Percentiles rank a stretch among this genome's conserved stretches.
These are phyloP conservation scores for Oconnorella tubifera DNA, from an alignment of 2,888 invertebrate genomes.

Conservation along the genomic window DNA sequence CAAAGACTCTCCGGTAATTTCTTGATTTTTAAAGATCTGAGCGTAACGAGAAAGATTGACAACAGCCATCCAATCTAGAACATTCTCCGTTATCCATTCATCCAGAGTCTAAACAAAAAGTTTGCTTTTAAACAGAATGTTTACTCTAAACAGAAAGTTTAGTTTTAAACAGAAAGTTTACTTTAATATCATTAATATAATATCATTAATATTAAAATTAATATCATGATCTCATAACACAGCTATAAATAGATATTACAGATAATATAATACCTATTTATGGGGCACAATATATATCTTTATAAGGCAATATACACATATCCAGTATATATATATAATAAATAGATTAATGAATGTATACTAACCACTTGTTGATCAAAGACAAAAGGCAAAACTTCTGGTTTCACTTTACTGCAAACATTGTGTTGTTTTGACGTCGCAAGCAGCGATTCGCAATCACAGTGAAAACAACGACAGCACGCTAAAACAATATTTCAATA, in stretches of 20 bases:
- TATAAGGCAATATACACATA: conserved; percentile 6
- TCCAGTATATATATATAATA: conserved; percentile 9
- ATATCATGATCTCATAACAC: neutral
- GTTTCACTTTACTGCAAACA: too few relatives aligned
- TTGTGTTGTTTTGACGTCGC: too few relatives aligned
- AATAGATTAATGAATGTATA: neutral
- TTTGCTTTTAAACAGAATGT: too few relatives aligned
- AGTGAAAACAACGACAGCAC: too few relatives aligned
- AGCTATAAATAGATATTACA: conserved; percentile 1
- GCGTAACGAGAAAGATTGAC: conserved; percentile 70
- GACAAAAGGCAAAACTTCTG: too few relatives aligned
- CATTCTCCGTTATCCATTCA: conserved; percentile 69
- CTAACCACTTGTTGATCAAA: too few relatives aligned
- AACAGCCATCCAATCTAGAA: conserved; percentile 74
- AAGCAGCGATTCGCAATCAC: too few relatives aligned
- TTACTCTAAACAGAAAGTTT: too few relatives aligned
- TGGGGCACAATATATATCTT: neutral
- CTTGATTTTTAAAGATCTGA: conserved; percentile 67
- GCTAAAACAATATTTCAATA: too few relatives aligned
- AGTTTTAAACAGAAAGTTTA: too few relatives aligned
- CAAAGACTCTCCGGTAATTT: conserved; percentile 66
- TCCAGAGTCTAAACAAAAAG: conserved; percentile 63
- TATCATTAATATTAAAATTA: conserved; percentile 34
- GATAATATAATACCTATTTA: too few relatives aligned
- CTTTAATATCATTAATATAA: too few relatives aligned